phyloP scores from a whole-genome alignment of 2,888 invertebrate genomes.

The Eupithecia pulchellata region DNA sequence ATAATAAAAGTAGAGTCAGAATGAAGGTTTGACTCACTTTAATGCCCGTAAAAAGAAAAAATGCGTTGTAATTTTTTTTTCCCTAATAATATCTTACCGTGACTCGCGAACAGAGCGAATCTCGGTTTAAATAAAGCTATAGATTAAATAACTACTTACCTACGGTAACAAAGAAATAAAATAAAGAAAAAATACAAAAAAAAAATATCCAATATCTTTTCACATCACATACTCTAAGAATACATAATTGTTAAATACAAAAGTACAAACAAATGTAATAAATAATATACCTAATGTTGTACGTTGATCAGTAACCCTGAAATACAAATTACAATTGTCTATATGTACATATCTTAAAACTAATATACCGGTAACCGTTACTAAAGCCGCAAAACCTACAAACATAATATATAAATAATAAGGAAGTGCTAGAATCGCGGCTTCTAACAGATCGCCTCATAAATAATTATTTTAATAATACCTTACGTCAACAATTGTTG shows the following conservation, averaged over 20 bases:
- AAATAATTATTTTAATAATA: slow-evolving; percentile 43
- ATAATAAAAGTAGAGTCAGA: no score
- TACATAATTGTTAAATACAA: no score
- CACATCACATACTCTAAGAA: no score
- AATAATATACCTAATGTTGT: no score
- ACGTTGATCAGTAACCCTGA: slow-evolving; percentile 8
- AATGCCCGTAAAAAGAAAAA: not conserved
- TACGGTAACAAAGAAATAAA: no score
- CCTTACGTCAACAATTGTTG: slow-evolving; percentile 41
- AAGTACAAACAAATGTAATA: no score
- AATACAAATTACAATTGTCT: not conserved
- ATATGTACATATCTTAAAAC: slow-evolving; percentile 17
- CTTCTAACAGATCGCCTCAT: slow-evolving; percentile 42
- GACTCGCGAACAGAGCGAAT: no score
- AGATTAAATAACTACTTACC: no score
- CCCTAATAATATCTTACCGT: no score
- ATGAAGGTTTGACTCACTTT: not conserved
- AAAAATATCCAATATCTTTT: no score
- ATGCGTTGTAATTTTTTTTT: not conserved
- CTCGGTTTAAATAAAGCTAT: no score
- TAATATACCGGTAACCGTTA: slow-evolving; percentile 11
- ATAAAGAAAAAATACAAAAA: no score
- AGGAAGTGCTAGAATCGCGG: slow-evolving; percentile 32
- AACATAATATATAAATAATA: slow-evolving; percentile 24
- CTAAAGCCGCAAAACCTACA: slow-evolving; percentile 21